These are phyloP conservation scores for Leuciscus idus DNA, from an alignment of 2,113 vertebrate genomes.

Conservation along the genomic window DNA sequence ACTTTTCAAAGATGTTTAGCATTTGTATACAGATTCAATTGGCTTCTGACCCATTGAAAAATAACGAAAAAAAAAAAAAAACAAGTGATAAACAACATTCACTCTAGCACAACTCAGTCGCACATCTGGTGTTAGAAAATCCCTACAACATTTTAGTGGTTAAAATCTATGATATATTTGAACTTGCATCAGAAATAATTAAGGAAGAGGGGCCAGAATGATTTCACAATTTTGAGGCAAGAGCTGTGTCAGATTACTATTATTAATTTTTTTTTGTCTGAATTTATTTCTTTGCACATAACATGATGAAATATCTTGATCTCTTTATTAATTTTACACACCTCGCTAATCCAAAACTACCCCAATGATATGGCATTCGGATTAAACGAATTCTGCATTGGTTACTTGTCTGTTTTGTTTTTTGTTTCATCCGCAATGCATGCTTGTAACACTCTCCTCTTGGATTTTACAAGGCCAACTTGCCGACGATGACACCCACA, in stretches of 20 bases:
- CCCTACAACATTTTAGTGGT: slow-evolving; percentile 47
- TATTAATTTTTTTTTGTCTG: slow-evolving; percentile 1
- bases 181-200: slow-evolving; percentile 45
- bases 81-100: slow-evolving; percentile 67
- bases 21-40: slow-evolving; percentile 55
- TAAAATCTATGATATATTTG: slow-evolving; percentile 42
- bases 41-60: slow-evolving; percentile 58
- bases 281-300: slow-evolving; percentile 69
- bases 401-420: slow-evolving; percentile 61
- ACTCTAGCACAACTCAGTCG: slow-evolving; percentile 62
- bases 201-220: slow-evolving; percentile 67
- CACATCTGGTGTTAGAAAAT: slow-evolving; percentile 64
- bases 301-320: slow-evolving; percentile 71
- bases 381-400: slow-evolving; percentile 73
- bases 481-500: slow-evolving; percentile 92
- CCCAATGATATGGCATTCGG: slow-evolving; percentile 82
- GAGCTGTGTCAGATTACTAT: slow-evolving; percentile 85
- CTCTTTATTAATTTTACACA: slow-evolving; percentile 73
- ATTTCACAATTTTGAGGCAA: slow-evolving; percentile 84
- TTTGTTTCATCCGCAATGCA: slow-evolving; percentile 72
- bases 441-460: slow-evolving; percentile 68
- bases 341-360: slow-evolving; percentile 87
- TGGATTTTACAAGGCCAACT: slow-evolving; percentile 91
- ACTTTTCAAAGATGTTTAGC: slow-evolving; percentile 34
- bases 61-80: slow-evolving; percentile 48